Evolutionary conservation across 2,113 vertebrate species (phyloP), one percentile per base, ranked within the genome.

Genomic region (Indri indri): DNA sequence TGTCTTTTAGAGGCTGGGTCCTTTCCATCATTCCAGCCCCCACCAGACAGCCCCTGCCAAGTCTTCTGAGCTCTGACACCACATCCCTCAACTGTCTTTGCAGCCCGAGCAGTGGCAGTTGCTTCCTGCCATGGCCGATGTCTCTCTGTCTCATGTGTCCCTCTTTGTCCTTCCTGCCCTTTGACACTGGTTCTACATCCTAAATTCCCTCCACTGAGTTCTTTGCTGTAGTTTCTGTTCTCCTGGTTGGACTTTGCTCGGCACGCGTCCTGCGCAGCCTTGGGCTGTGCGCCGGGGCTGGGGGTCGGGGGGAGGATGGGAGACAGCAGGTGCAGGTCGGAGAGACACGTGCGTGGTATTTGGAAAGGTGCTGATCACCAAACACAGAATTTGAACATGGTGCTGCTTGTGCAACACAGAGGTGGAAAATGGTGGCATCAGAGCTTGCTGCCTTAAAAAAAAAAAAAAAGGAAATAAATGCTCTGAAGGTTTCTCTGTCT

Each of bases 311-410:
- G 50, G 0, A 8, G 57, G 52, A 45, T 34, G 6, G 32, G 10
- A 18, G 2, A 1, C 18, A 34, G 47, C 8, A 45, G 52, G 25
- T 16, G 6, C 11, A 4, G 7, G 17, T 47, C 27, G 12, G 34
- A 27, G 30, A 76, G 30, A 4, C 0, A 0, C 4, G 1, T 13
- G n/a, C 1, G 14, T 1, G 22, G 32, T 4, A 16, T 2, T 16
- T 0, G 27, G 34, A 23, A 34, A 47, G 25, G 1, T 8, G 54
- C 59, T 20, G 30, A 74, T 80, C 82, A 30, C 52, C 4, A 8
- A 1, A 2, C 13, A 5, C 9, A 79, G 74, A 25, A 34, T 7
- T 23, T 13, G 54, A 52, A 4, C 4, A 57, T 11, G 40, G 17
- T 25, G n/a, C 25, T 52, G 30, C 37, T 68, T 5, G 0, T 6